These are phyloP conservation scores for Pseudococcus longispinus DNA, from an alignment of 2,888 invertebrate species.

Conservation along the genomic window DNA sequence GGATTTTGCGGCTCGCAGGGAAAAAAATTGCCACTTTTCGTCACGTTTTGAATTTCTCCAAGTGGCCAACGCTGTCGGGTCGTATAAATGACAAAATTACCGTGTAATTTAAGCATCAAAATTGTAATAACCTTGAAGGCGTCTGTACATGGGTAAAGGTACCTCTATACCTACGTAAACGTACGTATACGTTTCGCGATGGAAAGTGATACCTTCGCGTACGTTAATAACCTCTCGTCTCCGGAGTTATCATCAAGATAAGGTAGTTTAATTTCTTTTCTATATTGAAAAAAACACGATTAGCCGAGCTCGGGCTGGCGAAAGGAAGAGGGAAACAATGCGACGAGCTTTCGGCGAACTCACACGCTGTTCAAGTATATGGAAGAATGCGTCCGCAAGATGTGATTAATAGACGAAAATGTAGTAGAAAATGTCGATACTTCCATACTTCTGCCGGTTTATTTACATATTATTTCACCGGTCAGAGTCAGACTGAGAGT, in stretches of 20 bases:
- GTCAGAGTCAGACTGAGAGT: not conserved
- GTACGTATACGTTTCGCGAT: not conserved
- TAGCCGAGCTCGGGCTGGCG: not conserved
- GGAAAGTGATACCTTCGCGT: not conserved
- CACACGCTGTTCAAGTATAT: constrained; percentile 26
- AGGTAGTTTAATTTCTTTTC: constrained; percentile 18
- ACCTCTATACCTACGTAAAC: no score
- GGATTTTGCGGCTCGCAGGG: not conserved
- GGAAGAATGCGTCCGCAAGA: constrained; percentile 20
- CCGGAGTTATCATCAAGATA: not conserved
- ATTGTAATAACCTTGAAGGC: constrained; percentile 2
- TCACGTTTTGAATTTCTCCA: constrained; percentile 5
- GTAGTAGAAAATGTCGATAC: constrained; percentile 14
- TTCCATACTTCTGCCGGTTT: not conserved
- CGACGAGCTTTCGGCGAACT: not conserved
- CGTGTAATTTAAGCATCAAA: not conserved
- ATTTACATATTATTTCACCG: not conserved
- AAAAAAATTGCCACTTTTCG: not conserved
- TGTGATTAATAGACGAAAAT: constrained; percentile 17
- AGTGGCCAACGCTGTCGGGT: not conserved
- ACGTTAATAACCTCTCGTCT: not conserved
- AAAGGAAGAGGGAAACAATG: constrained; percentile 14
- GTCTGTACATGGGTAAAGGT: not conserved
- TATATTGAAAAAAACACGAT: not conserved
- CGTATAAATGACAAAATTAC: constrained; percentile 10